phyloP scores from a whole-genome alignment of 2,797 vertebrate species.

The Cyclopterus lumpus region DNA sequence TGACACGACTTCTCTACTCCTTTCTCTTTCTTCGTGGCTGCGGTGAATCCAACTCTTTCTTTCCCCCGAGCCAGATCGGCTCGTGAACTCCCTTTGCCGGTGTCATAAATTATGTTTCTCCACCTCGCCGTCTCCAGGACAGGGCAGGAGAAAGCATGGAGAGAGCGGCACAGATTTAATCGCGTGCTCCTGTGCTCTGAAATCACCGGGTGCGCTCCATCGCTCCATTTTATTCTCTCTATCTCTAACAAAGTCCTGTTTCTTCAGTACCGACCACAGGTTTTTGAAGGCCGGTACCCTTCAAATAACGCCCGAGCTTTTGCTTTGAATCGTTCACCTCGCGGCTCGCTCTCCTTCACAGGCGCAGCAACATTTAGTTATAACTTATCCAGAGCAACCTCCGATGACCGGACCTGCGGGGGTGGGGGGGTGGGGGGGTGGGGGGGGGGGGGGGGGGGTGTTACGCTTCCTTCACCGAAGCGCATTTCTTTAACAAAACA shows the following conservation, averaged over 20 bases:
- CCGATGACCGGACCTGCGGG: constrained; percentile 1
- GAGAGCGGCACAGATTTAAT: constrained; percentile 44
- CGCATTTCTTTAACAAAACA: constrained; percentile 44
- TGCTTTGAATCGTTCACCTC: constrained; percentile 44
- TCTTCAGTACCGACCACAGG: constrained; percentile 8
- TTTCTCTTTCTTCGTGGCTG: neutral
- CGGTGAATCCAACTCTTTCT: constrained; percentile 15
- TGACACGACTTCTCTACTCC: neutral
- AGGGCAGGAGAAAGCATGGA: constrained; percentile 27
- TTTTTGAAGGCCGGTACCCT: constrained; percentile 20
- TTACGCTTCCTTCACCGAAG: constrained; percentile 10
- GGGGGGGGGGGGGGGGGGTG: too few species aligned
- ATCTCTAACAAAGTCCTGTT: constrained; percentile 2
- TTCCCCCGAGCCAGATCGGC: constrained; percentile 9
- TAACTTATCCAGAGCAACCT: constrained; percentile 26
- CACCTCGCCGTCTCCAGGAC: constrained; percentile 24
- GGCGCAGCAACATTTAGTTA: constrained; percentile 14
- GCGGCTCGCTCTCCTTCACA: constrained; percentile 8
- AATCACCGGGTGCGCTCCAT: constrained; percentile 17
- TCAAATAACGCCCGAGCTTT: constrained; percentile 44
- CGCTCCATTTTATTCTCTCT: constrained; percentile 2
- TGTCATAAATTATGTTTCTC: constrained; percentile 46
- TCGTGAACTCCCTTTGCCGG: constrained; percentile 26
- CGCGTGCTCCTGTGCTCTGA: constrained; percentile 21
- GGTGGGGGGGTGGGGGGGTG: too few species aligned